Percentiles rank a stretch among this genome's conserved stretches.
Conservation (phyloP, 2,113 vertebrate species). For the Corythornis cristatus region DNA sequence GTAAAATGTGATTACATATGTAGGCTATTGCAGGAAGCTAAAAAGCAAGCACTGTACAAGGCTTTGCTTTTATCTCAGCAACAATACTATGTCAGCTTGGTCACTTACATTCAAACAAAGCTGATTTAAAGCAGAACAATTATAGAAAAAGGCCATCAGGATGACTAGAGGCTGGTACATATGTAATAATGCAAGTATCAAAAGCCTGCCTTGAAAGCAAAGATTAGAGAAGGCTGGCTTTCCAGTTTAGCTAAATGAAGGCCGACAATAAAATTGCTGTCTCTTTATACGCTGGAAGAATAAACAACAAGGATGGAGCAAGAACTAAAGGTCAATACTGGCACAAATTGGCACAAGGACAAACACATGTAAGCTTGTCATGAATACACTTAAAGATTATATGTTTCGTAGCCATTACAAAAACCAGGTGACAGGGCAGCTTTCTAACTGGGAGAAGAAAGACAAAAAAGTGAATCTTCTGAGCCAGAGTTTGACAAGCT, state of each 20-base stretch:
- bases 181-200: not conserved
- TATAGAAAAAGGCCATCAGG: not conserved
- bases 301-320: not conserved
- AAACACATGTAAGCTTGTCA: not conserved
- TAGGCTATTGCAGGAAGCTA: not conserved
- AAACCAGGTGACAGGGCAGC: not conserved
- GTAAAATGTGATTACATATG: not conserved
- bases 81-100: not conserved
- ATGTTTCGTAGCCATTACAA: not conserved
- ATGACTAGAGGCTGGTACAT: not conserved
- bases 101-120: not conserved
- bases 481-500: not conserved
- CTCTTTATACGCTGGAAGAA: slow-evolving; percentile 4
- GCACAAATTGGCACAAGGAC: not conserved
- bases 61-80: slow-evolving; percentile 34
- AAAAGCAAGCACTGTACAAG: slow-evolving; percentile 3
- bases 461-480: not conserved
- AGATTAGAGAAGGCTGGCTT: not conserved
- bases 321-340: slow-evolving; percentile 24
- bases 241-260: slow-evolving; percentile 11
- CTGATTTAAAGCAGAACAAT: not conserved
- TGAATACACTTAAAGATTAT: not conserved
- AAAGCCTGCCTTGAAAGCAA: not conserved
- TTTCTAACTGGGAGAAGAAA: not conserved
- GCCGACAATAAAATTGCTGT: slow-evolving; percentile 20